These are phyloP conservation scores for Campaea margaritaria DNA, from an alignment of 2,888 invertebrate genomes.

Conservation along the genomic window DNA sequence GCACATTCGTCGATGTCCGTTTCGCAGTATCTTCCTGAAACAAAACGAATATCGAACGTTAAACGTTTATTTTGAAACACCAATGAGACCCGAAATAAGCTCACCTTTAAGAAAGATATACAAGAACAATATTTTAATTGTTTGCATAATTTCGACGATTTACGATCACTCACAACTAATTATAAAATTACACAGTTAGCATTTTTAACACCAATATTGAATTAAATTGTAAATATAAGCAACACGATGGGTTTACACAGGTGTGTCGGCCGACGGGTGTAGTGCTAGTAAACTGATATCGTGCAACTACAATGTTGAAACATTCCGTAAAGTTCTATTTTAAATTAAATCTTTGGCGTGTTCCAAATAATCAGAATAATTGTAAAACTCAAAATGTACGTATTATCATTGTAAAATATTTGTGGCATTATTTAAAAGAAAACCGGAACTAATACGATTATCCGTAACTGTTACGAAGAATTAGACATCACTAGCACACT, in stretches of 20 bases:
- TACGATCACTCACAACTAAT: slow-evolving; percentile 2
- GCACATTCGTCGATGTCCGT: slow-evolving; percentile 91
- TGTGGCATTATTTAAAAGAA: background rate
- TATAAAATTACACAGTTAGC: slow-evolving; percentile 16
- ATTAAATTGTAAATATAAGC: slow-evolving; percentile 47
- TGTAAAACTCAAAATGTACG: background rate
- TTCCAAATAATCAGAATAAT: background rate
- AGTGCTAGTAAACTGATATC: slow-evolving; percentile 2
- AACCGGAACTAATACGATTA: slow-evolving; percentile 7
- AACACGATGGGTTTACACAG: slow-evolving; percentile 61
- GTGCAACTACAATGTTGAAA: background rate
- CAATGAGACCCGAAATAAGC: background rate
- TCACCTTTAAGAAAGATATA: slow-evolving; percentile 48
- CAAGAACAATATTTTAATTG: slow-evolving; percentile 34
- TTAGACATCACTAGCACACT: slow-evolving; percentile 9
- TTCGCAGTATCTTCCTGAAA: slow-evolving; percentile 83
- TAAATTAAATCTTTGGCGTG: background rate
- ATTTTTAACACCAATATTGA: slow-evolving; percentile 38
- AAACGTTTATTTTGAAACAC: too few species aligned
- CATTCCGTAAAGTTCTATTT: background rate
- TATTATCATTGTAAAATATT: background rate
- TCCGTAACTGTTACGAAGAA: slow-evolving; percentile 4
- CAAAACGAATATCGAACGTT: slow-evolving; percentile 8
- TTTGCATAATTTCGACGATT: slow-evolving; percentile 29
- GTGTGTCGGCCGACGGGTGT: slow-evolving; percentile 50